Conservation (phyloP, 1,140 invertebrate genomes). For the Aphelenchoides besseyi region DNA sequence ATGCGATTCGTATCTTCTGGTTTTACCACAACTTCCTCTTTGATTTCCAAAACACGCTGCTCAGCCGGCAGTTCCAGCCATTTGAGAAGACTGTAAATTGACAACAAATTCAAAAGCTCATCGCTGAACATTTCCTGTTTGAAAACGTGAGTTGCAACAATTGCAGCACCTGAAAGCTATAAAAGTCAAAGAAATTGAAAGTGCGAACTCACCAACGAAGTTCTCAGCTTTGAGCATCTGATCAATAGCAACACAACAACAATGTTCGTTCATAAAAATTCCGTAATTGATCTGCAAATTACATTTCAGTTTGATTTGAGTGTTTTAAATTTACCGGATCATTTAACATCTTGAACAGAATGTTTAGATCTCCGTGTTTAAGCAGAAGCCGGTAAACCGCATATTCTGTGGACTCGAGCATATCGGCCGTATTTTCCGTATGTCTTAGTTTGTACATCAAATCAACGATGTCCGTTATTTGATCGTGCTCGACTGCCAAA, state of each 20-base stretch:
- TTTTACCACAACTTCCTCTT: conserved; percentile 50
- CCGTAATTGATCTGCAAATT: conserved; percentile 74
- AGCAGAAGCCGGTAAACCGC: conserved; percentile 74
- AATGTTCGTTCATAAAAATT: conserved; percentile 77
- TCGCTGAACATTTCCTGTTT: conserved; percentile 80
- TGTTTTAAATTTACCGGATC: conserved; percentile 67
- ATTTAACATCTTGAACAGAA: conserved; percentile 73
- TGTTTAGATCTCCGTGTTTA: conserved; percentile 67
- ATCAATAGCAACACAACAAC: conserved; percentile 78
- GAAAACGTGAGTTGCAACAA: conserved; percentile 76
- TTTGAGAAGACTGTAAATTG: conserved; percentile 74
- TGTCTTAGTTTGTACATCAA: conserved; percentile 67
- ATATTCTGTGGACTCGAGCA: conserved; percentile 76
- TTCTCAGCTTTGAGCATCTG: conserved; percentile 73
- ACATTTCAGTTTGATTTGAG: not conserved
- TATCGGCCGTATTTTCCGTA: conserved; percentile 71
- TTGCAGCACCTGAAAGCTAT: conserved; percentile 69
- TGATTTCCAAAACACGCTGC: conserved; percentile 49
- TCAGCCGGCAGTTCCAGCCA: conserved; percentile 64
- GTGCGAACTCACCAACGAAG: conserved; percentile 42
- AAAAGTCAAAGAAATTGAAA: conserved; percentile 11
- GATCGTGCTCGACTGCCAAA: conserved; percentile 48
- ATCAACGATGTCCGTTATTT: conserved; percentile 53
- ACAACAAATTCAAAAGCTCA: conserved; percentile 71
- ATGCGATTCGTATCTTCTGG: not conserved